phyloP scores from a whole-genome alignment of 1,140 invertebrate genomes.

The Artemia franciscana region DNA sequence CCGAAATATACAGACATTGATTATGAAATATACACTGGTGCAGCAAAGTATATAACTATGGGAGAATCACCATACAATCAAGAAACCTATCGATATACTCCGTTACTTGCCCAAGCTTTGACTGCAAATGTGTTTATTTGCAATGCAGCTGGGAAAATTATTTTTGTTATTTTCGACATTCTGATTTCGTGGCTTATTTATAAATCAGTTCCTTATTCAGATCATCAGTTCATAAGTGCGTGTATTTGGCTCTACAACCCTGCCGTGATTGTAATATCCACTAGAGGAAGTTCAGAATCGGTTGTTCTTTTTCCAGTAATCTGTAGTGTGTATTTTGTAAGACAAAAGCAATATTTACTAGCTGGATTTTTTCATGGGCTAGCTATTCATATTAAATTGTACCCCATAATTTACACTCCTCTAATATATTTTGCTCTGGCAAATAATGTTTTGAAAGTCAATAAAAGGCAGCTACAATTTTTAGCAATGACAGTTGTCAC shows the following conservation, averaged over 20 bases:
- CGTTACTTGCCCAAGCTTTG: conserved; percentile 59
- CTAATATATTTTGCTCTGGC: conserved; percentile 48
- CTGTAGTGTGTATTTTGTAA: conserved; percentile 29
- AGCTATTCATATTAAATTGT: conserved; percentile 77
- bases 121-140: conserved; percentile 52
- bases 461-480: conserved; percentile 36
- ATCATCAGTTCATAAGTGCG: conserved; percentile 25
- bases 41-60: conserved; percentile 45
- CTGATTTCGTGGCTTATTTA: conserved; percentile 47
- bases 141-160: conserved; percentile 58
- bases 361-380: conserved; percentile 58
- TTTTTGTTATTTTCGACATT: conserved; percentile 70
- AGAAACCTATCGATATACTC: conserved; percentile 85
- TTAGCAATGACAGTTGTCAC: conserved; percentile 35
- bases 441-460: conserved; percentile 30
- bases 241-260: conserved; percentile 88
- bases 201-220: conserved; percentile 20
- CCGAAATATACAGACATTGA: conserved; percentile 91
- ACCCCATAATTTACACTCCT: conserved; percentile 69
- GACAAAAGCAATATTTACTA: conserved; percentile 17
- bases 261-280: conserved; percentile 66
- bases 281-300: conserved; percentile 83
- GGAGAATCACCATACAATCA: conserved; percentile 62
- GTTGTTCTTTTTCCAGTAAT: conserved; percentile 63
- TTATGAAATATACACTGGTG: conserved; percentile 89